A percentile compares a stretch with the other conserved stretches of the same genome.
Evolutionary conservation across 2,797 vertebrate genomes (phyloP).

Genomic region (Astyanax mexicanus): DNA sequence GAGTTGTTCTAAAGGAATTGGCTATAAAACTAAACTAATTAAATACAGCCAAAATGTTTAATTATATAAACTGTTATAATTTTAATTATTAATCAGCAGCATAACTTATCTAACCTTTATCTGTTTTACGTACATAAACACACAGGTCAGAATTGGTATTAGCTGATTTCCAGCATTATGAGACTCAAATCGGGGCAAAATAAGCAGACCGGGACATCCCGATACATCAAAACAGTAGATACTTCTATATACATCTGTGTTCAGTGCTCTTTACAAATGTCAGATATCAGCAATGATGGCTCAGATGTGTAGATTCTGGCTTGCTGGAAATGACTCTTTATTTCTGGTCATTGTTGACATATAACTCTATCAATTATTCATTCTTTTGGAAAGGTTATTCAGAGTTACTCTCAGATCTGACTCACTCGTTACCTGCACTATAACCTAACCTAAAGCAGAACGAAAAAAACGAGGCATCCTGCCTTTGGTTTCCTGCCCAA

Average conservation of each 20-base stretch:
- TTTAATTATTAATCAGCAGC: too few species aligned
- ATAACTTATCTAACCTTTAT: too few species aligned
- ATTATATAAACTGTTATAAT: too few species aligned
- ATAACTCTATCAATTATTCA: not conserved
- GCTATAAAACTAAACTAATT: too few species aligned
- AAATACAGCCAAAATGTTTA: too few species aligned
- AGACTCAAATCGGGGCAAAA: not conserved
- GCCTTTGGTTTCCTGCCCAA: constrained; percentile 36
- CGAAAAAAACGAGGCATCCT: too few species aligned
- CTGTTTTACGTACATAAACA: too few species aligned
- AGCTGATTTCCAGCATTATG: not conserved
- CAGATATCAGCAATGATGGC: not conserved
- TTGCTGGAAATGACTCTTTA: not conserved
- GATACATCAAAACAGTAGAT: too few species aligned
- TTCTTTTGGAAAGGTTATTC: not conserved
- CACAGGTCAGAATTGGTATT: too few species aligned
- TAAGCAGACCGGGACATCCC: too few species aligned
- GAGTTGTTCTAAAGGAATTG: too few species aligned
- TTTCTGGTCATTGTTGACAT: not conserved
- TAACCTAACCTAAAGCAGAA: not conserved
- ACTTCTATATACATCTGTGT: too few species aligned
- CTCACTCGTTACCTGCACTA: not conserved
- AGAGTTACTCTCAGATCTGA: not conserved
- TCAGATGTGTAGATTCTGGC: not conserved
- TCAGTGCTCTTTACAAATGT: not conserved